Evolutionary conservation across 2,888 invertebrate genomes (phyloP), one percentile per base, ranked within the genome.

Genomic region (Caenorhabditis sinica): DNA sequence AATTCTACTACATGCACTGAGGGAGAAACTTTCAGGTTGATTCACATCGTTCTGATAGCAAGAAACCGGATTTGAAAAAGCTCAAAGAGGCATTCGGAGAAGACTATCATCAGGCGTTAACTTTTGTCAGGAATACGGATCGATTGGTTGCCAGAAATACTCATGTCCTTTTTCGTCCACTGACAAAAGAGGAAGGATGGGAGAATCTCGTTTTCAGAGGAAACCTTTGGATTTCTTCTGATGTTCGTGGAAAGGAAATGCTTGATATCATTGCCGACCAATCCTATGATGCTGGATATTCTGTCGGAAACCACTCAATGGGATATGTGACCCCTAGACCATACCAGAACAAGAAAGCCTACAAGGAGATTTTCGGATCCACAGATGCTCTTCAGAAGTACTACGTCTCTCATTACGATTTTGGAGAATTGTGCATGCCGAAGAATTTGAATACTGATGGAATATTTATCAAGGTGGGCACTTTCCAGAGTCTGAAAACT

Each of bases 351-450:
- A 33, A 28, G 45, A 33, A 43, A 51, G n/a, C 28, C 13, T 56
- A 56, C 25, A 36, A 56, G n/a, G 15, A 58, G 0, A 17, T 45
- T 58, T 60, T 20, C 17, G 60, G 60, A 4, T 66, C 60, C 8
- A 36, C 25, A 0, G 49, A 68, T 6, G 33, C 2, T 15, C 8
- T 76, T 11, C 45, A 68, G 3, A 68, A 68, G 23, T 65, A 68
- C 23, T 76, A 58, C 25, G 68, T 76, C 13, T 76, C 76, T 23
- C 40, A 76, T 53, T 76, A 76, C n/a, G 76, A 76, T 45, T 56
- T 76, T 20, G 76, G 45, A 28, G 76, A 76, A 25, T 60, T 76
- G 68, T 45, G 60, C 23, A 68, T 76, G 13, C 76, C 76, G 33
- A 30, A 66, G 40, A 20, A 66, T 8, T 23, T 76, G 68, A 36